Base-by-base conservation (phyloP, 2,113 vertebrate species). In the Daubentonia madagascariensis region DNA sequence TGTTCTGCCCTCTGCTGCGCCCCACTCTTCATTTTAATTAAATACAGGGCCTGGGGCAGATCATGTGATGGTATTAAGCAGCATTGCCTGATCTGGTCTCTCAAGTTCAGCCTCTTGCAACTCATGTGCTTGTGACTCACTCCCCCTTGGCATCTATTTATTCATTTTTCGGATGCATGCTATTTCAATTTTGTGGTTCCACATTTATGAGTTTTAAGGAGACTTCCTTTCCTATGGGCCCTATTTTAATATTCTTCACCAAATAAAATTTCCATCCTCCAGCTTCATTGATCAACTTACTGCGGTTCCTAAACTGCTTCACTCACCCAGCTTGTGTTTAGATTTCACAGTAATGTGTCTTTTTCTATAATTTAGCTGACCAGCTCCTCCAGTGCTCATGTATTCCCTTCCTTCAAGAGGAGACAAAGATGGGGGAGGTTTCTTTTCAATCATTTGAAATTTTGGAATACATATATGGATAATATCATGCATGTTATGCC, bases 121-220 rank as follows among this genome's bases (percentile, higher is more conserved):
- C 98, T 99, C 99, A 99, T 99, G 98, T 99, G 99, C 98, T 98
- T 98, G 96, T 99, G 99, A 99, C 98, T 99, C 99, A 99, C 95
- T 97, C 73, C 28, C 40, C 35, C 40, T 65, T 83, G 90, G 92
- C 91, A 43, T 94, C 89, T 90, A 17, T 87, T 95, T 93, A 85
- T 73, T 93, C 73, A 35, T 37, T 96, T 90, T 95, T 85, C 43
- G 72, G 40, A 92, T 17, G 73, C 20, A 0, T n/a, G 14, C 50
- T 10, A 3, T 96, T 96, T 91, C 79, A n/a, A 22, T n/a, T 81
- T 40, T 89, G 54, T 18, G 32, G 89, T n/a, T 40, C 63, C 50
- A n/a, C 61, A 57, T 79, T 92, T 86, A 14, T 67, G 72, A 59
- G 32, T 28, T 61, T 94, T 67, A 52, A 95, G 17, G 79, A 59